Conservation (phyloP, 2,113 vertebrate species). For the Notechis scutatus region DNA sequence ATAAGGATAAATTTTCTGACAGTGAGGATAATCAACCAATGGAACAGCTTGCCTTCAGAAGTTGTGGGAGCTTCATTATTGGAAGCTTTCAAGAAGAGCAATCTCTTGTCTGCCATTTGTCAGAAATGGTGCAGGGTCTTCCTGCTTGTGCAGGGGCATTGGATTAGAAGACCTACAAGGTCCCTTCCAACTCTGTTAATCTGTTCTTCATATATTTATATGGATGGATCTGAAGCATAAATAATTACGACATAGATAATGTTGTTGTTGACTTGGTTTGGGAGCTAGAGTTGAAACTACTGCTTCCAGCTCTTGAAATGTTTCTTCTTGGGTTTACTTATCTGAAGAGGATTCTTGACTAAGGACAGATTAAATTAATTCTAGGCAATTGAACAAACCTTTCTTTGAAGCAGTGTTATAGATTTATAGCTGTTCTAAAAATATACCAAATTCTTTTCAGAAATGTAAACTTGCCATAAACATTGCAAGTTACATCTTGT, state of each 20-base stretch:
- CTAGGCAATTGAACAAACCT: not conserved
- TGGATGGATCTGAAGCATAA: not conserved
- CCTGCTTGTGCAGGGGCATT: too few species aligned
- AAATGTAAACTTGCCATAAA: not conserved
- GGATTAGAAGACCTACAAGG: too few species aligned
- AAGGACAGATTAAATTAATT: not conserved
- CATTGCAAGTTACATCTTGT: not conserved
- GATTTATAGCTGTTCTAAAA: not conserved
- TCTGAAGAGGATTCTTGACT: not conserved
- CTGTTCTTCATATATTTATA: not conserved
- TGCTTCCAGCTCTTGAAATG: not conserved
- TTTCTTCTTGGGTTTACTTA: not conserved
- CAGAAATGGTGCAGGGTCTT: too few species aligned
- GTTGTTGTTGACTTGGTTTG: not conserved
- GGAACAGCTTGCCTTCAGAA: too few species aligned
- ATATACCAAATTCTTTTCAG: not conserved
- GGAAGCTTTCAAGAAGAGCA: too few species aligned
- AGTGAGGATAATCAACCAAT: too few species aligned
- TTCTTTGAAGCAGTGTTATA: not conserved
- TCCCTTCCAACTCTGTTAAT: too few species aligned
- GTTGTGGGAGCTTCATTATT: too few species aligned
- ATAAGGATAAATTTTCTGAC: too few species aligned
- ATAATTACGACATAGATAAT: not conserved
- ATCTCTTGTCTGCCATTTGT: not conserved
- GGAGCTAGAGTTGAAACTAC: not conserved